Evolutionary conservation across 2,888 invertebrate genomes (phyloP), one percentile per base, ranked within the genome.

Genomic region (Chelonus formosanus): DNA sequence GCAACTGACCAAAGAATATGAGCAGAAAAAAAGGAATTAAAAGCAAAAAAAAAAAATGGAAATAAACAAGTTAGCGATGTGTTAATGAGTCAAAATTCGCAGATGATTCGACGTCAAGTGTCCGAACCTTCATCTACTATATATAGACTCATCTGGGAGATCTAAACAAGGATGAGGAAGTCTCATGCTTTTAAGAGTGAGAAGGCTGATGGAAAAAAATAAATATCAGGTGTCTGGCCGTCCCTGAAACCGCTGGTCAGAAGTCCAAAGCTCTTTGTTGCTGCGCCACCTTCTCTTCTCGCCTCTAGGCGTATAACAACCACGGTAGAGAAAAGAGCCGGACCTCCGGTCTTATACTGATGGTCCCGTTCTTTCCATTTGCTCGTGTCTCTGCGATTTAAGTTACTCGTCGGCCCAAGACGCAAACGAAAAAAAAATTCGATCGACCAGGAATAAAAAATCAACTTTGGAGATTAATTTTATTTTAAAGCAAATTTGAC

Each of bases 401-500:
- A 40, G 6, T 40, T 6, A 40, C 40, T 40, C 40, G 40, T 40
- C 6, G 63, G 57, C 34, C 3, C 52, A 50, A 60, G 56, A 59
- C 47, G 59, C 53, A 10, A 47, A 31, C 10, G 45, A 63, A 35
- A 54, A 63, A 63, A 44, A 31, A 71, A 20, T 20, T 20, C 20
- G 20, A 20, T 20, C 20, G 20, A 20, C 20, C 20, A 68, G 57
- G 59, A 62, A 67, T 53, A 67, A 62, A 56, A 48, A 57, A 58
- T 44, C 64, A 43, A 47, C 35, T 66, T 47, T 69, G 70, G 79
- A 80, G 80, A 80, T 80, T 80, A 80, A 80, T 80, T 80, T 80
- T 79, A 80, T 80, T 80, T 80, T 80, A 78, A 80, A 80, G 73
- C 79, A 80, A 80, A 80, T 80, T 80, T 79, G 80, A 80, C 80